Base-by-base conservation (phyloP, 1,140 invertebrate genomes). In the Megalopta genalis region DNA sequence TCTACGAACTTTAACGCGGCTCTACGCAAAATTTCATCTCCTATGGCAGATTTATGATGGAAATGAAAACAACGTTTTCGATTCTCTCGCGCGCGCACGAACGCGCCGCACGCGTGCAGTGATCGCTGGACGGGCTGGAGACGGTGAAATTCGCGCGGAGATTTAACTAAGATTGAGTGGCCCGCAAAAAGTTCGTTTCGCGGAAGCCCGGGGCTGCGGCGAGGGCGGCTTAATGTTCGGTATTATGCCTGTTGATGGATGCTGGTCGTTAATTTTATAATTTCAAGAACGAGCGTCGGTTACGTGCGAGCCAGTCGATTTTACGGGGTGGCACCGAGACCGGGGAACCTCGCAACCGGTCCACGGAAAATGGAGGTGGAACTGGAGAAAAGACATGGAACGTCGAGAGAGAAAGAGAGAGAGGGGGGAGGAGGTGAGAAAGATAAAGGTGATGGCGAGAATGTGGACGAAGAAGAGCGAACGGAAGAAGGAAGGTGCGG, bases 211-310 rank as follows among this genome's bases (percentile, higher is more conserved):
- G n/a, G 77, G 54, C 42, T 14, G 42, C 14, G 42, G 42, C 12
- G 42, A 2, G 42, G 67, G 64, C 78, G 65, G 72, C 71, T 88
- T 85, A 86, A 88, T 87, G 76, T 63, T 39, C 49, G 75, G 77
- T 80, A 86, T 86, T 89, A 86, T 85, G 72, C 57, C 62, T 8
- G 65, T 75, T 88, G 86, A 89, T 88, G 82, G 88, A 90, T 90
- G 86, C 70, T 64, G 68, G 84, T 87, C 89, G 84, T 90, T 90
- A 90, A 90, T 90, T 90, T 88, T 86, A 88, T 87, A 89, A 89
- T 90, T 89, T 88, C 76, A 49, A 73, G 70, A 57, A 57, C 74
- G 73, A 66, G 42, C n/a, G 18, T 25, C 7, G 27, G 80, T 57
- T 67, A 81, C 57, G 65, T 62, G 73, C 32, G 62, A 49, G 71